Evolutionary conservation across 2,888 invertebrate species (phyloP).

Genomic region (Polyommatus icarus): DNA sequence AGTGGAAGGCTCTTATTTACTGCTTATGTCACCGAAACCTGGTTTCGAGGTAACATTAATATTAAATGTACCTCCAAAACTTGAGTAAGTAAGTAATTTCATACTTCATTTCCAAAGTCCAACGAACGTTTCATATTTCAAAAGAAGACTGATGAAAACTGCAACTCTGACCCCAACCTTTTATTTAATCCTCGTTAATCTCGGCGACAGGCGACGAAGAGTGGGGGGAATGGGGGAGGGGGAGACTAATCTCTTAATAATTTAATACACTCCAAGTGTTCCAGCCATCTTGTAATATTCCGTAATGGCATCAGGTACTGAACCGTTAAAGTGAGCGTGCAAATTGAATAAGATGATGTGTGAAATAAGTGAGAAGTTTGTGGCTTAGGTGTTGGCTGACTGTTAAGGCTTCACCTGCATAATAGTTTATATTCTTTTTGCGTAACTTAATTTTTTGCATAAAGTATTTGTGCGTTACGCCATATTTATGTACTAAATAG

Average conservation of each 20-base stretch:
- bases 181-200: not conserved
- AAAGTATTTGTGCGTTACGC: too few relatives aligned
- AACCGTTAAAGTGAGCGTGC: not conserved
- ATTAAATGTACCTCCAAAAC: too few relatives aligned
- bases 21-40: too few relatives aligned
- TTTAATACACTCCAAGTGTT: conserved; percentile 11
- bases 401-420: too few relatives aligned
- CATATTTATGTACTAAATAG: too few relatives aligned
- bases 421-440: too few relatives aligned
- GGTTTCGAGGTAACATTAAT: too few relatives aligned
- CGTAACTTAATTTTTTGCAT: too few relatives aligned
- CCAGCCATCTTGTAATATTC: conserved; percentile 18
- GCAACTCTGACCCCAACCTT: not conserved
- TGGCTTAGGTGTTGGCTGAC: not conserved
- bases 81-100: too few relatives aligned
- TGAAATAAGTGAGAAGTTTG: not conserved
- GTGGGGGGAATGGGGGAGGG: not conserved
- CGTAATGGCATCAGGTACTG: not conserved
- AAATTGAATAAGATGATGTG: conserved; percentile 9
- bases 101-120: too few relatives aligned
- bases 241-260: conserved; percentile 10
- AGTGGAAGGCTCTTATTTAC: too few relatives aligned
- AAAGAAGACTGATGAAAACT: not conserved
- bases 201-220: not conserved
- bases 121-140: not conserved